Evolutionary conservation across 2,113 vertebrate genomes (phyloP).

Genomic region (Diglossa brunneiventris): DNA sequence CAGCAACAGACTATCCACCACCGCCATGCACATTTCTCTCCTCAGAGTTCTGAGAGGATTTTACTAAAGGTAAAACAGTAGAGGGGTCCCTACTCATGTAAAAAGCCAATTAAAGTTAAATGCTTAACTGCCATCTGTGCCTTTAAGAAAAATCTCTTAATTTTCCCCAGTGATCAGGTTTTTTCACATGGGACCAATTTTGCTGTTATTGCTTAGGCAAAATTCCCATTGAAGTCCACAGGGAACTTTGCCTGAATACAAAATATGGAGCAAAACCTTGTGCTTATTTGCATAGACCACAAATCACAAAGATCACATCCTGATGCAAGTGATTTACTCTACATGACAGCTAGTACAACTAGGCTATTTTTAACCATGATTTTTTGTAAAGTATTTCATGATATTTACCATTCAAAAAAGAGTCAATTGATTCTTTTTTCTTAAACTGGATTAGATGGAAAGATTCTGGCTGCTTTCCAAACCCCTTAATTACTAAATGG

Average conservation of each 20-base stretch:
- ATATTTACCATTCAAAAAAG: conserved; percentile 57
- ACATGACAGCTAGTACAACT: conserved; percentile 26
- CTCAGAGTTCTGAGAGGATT: not conserved
- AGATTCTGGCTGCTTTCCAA: conserved; percentile 67
- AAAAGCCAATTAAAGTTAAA: conserved; percentile 56
- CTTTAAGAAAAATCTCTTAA: conserved; percentile 54
- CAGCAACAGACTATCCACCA: not conserved
- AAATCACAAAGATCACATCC: conserved; percentile 41
- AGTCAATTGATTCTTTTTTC: conserved; percentile 46
- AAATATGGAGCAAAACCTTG: not conserved
- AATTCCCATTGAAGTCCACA: conserved; percentile 30
- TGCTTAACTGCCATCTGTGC: conserved; percentile 50
- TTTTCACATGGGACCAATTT: conserved; percentile 56
- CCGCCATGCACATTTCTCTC: accelerated
- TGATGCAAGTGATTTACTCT: conserved; percentile 29
- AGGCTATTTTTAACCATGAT: conserved; percentile 43
- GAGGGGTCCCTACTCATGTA: conserved; percentile 28
- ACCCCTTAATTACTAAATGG: conserved; percentile 67
- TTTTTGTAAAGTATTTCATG: conserved; percentile 54
- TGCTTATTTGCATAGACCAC: conserved; percentile 25
- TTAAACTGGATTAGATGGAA: conserved; percentile 62
- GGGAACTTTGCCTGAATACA: conserved; percentile 47
- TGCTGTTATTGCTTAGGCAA: conserved; percentile 56
- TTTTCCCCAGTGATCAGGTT: conserved; percentile 48
- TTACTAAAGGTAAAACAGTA: conserved; percentile 23